These are phyloP conservation scores for Eurypyga helias DNA, from an alignment of 2,113 vertebrate genomes.

Conservation along the genomic window DNA sequence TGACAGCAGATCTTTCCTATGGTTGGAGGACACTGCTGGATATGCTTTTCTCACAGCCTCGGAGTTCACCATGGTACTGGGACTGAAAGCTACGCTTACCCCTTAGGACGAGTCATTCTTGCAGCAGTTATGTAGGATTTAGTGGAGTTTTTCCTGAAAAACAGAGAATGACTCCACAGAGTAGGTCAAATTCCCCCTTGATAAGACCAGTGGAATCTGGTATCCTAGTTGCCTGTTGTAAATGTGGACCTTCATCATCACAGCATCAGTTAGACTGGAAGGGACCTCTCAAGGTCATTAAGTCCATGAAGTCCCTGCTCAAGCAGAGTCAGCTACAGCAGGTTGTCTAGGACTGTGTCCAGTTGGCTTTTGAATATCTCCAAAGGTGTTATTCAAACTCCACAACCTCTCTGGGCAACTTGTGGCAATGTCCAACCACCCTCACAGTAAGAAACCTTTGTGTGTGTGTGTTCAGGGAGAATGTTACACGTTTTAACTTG, in stretches of 20 bases:
- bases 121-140: neutral
- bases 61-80: neutral
- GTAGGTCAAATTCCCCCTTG: neutral
- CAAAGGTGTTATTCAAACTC: neutral
- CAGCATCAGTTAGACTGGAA: neutral
- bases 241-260: neutral
- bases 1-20: neutral
- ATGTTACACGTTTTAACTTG: neutral
- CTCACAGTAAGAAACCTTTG: neutral
- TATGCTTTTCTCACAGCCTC: neutral
- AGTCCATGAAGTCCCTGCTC: neutral
- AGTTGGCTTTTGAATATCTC: neutral
- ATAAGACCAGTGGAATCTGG: neutral
- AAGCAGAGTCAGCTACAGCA: neutral
- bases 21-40: neutral
- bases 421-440: neutral
- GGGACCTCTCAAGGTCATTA: neutral
- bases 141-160: neutral
- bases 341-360: neutral
- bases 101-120: neutral
- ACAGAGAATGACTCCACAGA: neutral
- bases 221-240: neutral
- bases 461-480: neutral
- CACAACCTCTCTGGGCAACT: neutral
- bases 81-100: neutral